These are phyloP conservation scores for Catharus minimus DNA, from an alignment of 2,113 vertebrate genomes.

Conservation along the genomic window DNA sequence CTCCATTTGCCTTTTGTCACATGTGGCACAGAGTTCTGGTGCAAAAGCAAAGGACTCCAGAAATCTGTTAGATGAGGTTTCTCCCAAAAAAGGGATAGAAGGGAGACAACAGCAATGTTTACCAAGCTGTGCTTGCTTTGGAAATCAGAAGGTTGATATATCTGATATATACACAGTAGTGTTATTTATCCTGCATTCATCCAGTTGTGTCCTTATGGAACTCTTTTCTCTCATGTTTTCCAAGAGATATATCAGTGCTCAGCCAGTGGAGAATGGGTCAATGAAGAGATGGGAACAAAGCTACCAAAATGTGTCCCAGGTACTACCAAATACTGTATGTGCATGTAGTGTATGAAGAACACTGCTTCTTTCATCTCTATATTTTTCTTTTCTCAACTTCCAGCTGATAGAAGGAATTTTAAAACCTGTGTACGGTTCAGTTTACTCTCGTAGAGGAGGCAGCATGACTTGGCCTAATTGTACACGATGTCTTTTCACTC, in stretches of 20 bases:
- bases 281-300: constrained; percentile 40
- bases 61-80: neutral
- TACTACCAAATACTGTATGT: neutral
- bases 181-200: neutral
- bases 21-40: neutral
- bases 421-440: neutral
- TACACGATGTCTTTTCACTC: neutral
- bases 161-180: neutral
- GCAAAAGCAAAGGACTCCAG: neutral
- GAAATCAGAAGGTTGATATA: neutral
- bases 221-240: neutral
- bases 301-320: constrained; percentile 76
- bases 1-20: neutral
- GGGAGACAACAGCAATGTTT: neutral
- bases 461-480: neutral
- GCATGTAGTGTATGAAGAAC: neutral
- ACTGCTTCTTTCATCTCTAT: neutral
- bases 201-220: neutral
- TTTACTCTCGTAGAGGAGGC: neutral
- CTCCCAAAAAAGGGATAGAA: neutral
- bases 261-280: constrained; percentile 72
- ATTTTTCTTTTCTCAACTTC: neutral
- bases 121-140: neutral
- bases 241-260: constrained; percentile 70
- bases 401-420: neutral